These are phyloP conservation scores for Leptopterna dolabrata DNA, from an alignment of 2,888 invertebrate species.

Conservation along the genomic window DNA sequence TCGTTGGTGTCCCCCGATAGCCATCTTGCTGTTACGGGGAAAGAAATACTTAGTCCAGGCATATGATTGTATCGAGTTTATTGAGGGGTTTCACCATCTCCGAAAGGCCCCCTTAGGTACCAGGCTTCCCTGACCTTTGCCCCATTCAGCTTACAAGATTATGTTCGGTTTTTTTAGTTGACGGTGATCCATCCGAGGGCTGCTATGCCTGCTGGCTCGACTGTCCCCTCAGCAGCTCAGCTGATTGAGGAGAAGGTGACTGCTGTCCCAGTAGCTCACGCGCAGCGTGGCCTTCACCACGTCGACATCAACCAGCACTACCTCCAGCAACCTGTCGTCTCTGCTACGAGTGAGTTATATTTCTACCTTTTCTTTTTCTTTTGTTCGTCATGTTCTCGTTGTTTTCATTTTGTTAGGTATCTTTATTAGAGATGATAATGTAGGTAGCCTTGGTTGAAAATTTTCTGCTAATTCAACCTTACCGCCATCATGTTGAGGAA, in stretches of 20 bases:
- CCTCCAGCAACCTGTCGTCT: conserved; percentile 66
- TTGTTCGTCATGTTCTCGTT: too few relatives aligned
- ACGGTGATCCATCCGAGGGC: conserved; percentile 90
- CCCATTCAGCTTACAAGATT: not conserved
- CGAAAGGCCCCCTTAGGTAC: not conserved
- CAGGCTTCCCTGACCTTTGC: not conserved
- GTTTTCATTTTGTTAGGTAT: too few relatives aligned
- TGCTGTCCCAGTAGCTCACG: conserved; percentile 70
- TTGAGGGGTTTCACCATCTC: not conserved
- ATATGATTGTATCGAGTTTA: not conserved
- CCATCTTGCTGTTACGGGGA: not conserved
- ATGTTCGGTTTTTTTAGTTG: conserved; percentile 69
- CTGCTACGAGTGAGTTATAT: conserved; percentile 67
- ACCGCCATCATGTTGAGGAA: too few relatives aligned
- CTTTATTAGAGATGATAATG: too few relatives aligned
- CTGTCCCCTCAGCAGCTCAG: conserved; percentile 32
- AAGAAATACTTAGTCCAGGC: not conserved
- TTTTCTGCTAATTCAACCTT: too few relatives aligned
- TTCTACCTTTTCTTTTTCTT: not conserved
- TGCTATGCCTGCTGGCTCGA: conserved; percentile 39
- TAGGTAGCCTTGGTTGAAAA: too few relatives aligned
- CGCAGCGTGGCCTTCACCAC: conserved; percentile 73
- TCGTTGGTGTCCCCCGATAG: not conserved
- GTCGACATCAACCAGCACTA: conserved; percentile 73
- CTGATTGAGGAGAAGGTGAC: conserved; percentile 60